Conservation (phyloP, 2,113 vertebrate genomes). For the Barnardius zonarius region DNA sequence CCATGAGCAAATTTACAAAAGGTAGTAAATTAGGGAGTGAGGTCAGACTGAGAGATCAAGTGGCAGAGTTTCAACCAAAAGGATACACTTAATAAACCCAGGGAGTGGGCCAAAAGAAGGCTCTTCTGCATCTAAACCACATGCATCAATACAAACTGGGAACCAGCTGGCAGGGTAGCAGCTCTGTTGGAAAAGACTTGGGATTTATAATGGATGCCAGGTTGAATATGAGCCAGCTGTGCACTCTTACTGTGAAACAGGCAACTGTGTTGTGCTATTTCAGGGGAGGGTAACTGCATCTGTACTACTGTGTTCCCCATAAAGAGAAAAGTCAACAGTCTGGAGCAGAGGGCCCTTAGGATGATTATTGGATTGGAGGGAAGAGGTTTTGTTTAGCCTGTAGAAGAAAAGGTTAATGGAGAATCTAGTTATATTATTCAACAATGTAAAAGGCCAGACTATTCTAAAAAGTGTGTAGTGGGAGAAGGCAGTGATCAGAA, state of each 20-base stretch:
- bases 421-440: background rate
- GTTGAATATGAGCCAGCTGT: background rate
- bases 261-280: rapidly evolving
- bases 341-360: background rate
- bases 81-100: background rate
- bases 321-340: background rate
- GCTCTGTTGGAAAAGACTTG: background rate
- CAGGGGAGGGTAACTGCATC: background rate
- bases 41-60: background rate
- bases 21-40: background rate
- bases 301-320: background rate
- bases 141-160: background rate
- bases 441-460: background rate
- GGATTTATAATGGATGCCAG: background rate
- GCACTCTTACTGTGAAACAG: background rate
- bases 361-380: background rate
- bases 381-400: background rate
- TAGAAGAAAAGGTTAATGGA: background rate
- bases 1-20: background rate
- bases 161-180: background rate
- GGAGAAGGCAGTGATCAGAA: background rate
- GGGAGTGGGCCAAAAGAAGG: background rate
- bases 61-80: background rate
- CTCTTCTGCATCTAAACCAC: background rate
- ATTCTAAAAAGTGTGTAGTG: background rate